Evolutionary conservation across 2,113 vertebrate genomes (phyloP).

Genomic region (Vidua chalybeata): DNA sequence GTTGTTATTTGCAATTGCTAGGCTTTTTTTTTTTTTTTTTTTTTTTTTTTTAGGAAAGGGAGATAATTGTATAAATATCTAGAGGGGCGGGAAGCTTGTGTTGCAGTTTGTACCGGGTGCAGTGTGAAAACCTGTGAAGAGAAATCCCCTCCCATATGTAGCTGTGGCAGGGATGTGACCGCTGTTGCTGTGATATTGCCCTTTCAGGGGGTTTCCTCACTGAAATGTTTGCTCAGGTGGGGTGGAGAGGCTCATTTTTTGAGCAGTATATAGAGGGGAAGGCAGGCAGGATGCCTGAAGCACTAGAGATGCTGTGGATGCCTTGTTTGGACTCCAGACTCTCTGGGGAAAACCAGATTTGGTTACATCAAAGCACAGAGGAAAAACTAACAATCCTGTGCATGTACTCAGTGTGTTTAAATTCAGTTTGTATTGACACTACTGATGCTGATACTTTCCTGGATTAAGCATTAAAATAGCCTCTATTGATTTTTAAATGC

Average conservation of each 20-base stretch:
- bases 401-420: background rate
- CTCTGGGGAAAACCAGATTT: background rate
- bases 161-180: background rate
- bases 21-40: background rate
- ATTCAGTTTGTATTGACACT: constrained; percentile 13
- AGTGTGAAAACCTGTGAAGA: background rate
- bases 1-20: background rate
- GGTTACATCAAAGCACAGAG: background rate
- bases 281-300: background rate
- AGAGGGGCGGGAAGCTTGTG: background rate
- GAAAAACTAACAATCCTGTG: background rate
- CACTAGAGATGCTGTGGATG: background rate
- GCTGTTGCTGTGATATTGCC: background rate
- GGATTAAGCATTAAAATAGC: constrained; percentile 7
- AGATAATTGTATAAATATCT: background rate
- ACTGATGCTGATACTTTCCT: constrained; percentile 13
- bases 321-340: background rate
- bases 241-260: background rate
- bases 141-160: background rate
- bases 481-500: constrained; percentile 41
- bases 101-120: accelerated
- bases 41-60: background rate
- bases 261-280: background rate
- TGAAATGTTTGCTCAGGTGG: background rate
- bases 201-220: background rate